A percentile compares a stretch with the other conserved stretches of the same genome.
phyloP scores from a whole-genome alignment of 2,113 vertebrate genomes.

The Rhinoptilus africanus region DNA sequence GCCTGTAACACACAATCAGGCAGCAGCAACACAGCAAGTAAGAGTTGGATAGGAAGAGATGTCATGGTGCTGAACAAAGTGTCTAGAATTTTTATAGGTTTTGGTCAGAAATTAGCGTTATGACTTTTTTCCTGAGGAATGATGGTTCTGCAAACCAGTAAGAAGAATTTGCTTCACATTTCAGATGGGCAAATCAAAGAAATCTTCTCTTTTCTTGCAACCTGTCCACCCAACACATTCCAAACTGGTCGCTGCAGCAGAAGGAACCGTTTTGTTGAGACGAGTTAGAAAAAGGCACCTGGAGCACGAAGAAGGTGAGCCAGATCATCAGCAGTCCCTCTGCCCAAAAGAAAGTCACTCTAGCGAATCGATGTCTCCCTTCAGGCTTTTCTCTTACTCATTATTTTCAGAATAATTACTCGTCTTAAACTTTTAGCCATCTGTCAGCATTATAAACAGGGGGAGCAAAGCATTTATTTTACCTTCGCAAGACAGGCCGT shows the following conservation, averaged over 20 bases:
- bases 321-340: not conserved
- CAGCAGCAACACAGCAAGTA: not conserved
- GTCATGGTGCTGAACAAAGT: not conserved
- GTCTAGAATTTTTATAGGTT: not conserved
- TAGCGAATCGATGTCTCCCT: not conserved
- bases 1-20: not conserved
- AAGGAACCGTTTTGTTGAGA: not conserved
- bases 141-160: not conserved
- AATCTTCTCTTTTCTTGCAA: not conserved
- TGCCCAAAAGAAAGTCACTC: not conserved
- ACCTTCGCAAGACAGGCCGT: slow-evolving; percentile 99
- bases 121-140: not conserved
- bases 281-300: not conserved
- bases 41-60: not conserved
- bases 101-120: not conserved
- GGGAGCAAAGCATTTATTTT: not conserved
- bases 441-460: not conserved
- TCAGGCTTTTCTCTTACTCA: not conserved
- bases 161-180: not conserved
- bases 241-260: not conserved
- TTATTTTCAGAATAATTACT: not conserved
- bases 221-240: not conserved
- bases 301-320: not conserved
- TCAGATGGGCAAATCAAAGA: not conserved
- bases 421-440: not conserved